Evolutionary conservation across 1,140 invertebrate species (phyloP), one percentile per base, ranked within the genome.

Genomic region (Solenopsis fugax): DNA sequence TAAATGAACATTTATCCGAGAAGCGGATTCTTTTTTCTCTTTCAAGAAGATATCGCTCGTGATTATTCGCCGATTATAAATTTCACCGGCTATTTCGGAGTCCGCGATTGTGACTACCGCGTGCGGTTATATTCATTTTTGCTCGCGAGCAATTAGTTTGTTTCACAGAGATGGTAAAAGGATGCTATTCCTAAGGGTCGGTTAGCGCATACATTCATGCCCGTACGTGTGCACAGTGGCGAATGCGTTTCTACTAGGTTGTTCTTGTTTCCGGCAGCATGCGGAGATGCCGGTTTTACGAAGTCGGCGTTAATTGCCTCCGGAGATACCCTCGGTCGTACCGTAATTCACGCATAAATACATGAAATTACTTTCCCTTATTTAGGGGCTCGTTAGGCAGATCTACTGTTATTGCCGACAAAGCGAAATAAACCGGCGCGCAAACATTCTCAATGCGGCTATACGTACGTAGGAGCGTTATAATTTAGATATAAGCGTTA

Each of bases 331-430:
- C 91, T 81, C 86, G 76, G 87, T 75, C 50, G 62, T 89, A 90
- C 88, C 90, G 91, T 95, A 94, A 95, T 94, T 95, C 94, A 93
- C 94, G 93, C 94, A 95, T 95, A 95, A 95, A 95, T 95, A 95
- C 94, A 94, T 94, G 94, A 95, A 94, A 95, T 95, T 95, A 95
- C 93, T 94, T 93, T 91, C 92, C 91, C 94, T 95, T 95, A 94
- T 95, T 95, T 95, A 95, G 93, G 91, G 92, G 93, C 94, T 95
- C 94, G 93, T 95, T 95, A 95, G 90, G 91, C 93, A 94, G 94
- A 95, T 95, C 93, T 95, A 95, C 91, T 94, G 94, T 95, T 95
- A 95, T 95, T 94, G 94, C 93, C 93, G 89, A 93, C 93, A 92
- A 92, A 92, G 91, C 90, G 89, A 93, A 93, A 94, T 84, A 84